Evolutionary conservation across 2,797 vertebrate genomes (phyloP).

Genomic region (Karalla daura): DNA sequence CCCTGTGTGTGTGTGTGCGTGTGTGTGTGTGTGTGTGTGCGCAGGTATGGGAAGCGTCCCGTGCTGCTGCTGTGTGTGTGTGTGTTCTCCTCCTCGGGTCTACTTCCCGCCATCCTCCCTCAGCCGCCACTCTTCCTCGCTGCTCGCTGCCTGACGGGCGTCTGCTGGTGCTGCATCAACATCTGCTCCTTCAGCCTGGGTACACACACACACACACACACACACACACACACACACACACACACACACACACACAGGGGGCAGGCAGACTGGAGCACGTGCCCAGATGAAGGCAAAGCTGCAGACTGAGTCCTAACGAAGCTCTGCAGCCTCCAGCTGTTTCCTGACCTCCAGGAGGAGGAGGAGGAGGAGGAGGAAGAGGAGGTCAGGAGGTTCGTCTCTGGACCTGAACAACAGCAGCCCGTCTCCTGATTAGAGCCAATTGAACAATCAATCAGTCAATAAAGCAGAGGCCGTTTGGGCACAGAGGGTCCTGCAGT

Average conservation of each 20-base stretch:
- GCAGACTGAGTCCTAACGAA: conserved; percentile 5
- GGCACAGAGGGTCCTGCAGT: too few relatives aligned
- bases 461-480: too few relatives aligned
- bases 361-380: too few relatives aligned
- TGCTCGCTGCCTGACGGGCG: conserved; percentile 74
- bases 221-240: background rate
- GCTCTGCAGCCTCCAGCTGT: conserved; percentile 12
- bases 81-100: conserved; percentile 59
- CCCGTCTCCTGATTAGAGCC: too few relatives aligned
- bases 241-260: background rate
- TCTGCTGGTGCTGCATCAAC: conserved; percentile 78
- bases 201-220: conserved; percentile 32
- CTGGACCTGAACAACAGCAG: background rate
- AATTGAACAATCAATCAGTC: too few relatives aligned
- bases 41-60: conserved; percentile 78
- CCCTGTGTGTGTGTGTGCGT: background rate
- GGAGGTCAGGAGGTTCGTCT: background rate
- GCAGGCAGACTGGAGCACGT: conserved; percentile 8
- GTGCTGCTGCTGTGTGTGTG: conserved; percentile 70
- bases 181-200: conserved; percentile 81
- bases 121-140: conserved; percentile 71
- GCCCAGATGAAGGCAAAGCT: conserved; percentile 3
- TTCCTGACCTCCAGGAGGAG: conserved; percentile 7
- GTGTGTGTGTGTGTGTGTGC: background rate
- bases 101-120: conserved; percentile 69